phyloP scores from a whole-genome alignment of 2,113 vertebrate genomes.

The Rostratula benghalensis region DNA sequence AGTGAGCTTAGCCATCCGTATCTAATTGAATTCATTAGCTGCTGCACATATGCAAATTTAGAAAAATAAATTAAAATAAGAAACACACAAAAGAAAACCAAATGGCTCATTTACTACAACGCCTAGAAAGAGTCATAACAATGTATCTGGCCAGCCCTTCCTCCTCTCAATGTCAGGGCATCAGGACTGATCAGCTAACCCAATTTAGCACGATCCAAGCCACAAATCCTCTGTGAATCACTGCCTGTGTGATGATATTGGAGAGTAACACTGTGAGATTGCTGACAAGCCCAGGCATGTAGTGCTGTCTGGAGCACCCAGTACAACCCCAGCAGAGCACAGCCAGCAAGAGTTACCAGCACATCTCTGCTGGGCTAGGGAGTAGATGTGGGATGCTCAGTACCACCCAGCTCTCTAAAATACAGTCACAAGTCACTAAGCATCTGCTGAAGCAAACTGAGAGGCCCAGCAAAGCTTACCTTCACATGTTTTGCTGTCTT shows the following conservation, averaged over 20 bases:
- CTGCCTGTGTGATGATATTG: neutral
- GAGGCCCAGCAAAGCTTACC: slow-evolving; percentile 75
- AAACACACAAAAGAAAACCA: neutral
- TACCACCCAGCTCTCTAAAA: neutral
- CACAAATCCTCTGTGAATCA: slow-evolving; percentile 53
- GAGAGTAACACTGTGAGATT: neutral
- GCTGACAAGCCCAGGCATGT: slow-evolving; percentile 45
- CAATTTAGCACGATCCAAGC: slow-evolving; percentile 21
- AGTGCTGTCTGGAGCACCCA: neutral
- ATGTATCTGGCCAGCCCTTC: neutral
- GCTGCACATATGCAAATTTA: neutral
- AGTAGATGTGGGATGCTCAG: neutral
- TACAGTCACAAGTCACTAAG: neutral
- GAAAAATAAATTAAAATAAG: neutral
- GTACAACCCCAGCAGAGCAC: neutral
- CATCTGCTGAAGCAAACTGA: neutral
- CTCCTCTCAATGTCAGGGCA: neutral
- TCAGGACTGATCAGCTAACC: neutral
- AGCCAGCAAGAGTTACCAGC: neutral
- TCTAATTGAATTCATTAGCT: neutral
- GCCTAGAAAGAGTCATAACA: slow-evolving; percentile 12
- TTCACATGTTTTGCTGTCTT: slow-evolving; percentile 78
- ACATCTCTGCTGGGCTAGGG: neutral
- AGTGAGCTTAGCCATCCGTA: neutral
- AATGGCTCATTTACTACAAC: neutral